phyloP scores from a whole-genome alignment of 2,797 vertebrate species.

The Hydrolagus colliei region DNA sequence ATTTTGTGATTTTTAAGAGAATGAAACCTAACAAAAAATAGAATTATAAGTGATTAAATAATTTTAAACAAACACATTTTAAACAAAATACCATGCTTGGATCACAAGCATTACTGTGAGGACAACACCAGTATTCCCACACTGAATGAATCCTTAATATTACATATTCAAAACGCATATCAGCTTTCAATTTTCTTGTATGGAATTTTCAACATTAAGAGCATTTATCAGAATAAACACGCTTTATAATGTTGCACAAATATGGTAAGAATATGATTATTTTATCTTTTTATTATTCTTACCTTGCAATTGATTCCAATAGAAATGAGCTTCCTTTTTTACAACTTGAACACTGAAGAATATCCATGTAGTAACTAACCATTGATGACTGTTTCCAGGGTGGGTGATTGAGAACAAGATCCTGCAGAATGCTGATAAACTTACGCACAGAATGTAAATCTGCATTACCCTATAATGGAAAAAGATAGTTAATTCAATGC shows the following conservation, averaged over 20 bases:
- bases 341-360: conserved; percentile 67
- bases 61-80: too few species aligned
- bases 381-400: conserved; percentile 64
- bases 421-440: conserved; percentile 59
- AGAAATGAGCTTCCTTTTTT: conserved; percentile 58
- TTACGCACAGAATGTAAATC: conserved; percentile 51
- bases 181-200: not conserved
- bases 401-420: conserved; percentile 63
- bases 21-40: too few species aligned
- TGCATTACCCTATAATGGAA: conserved; percentile 58
- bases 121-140: too few species aligned
- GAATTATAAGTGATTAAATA: too few species aligned
- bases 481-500: conserved; percentile 33
- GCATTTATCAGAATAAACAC: too few species aligned
- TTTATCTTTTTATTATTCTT: conserved; percentile 34
- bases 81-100: too few species aligned
- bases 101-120: too few species aligned
- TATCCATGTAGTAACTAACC: conserved; percentile 64
- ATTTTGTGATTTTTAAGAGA: too few species aligned
- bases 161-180: not conserved
- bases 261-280: not conserved
- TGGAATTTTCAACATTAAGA: not conserved
- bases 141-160: not conserved
- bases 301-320: conserved; percentile 58
- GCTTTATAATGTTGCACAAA: not conserved